phyloP scores from a whole-genome alignment of 2,113 vertebrate genomes.

The human region GRCh38 chr13:97966001-97966500 shows the following conservation, averaged over 20 bases:
- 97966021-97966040: neutral
- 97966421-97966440: neutral
- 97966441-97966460: neutral
- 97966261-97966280: neutral
- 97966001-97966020: too few species aligned
- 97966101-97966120: too few species aligned
- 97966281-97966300: neutral
- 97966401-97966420: neutral
- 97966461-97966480: neutral
- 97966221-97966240: neutral
- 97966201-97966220: constrained; percentile 16
- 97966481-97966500: neutral
- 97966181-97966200: neutral
- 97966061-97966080: neutral
- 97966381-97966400: neutral
- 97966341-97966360: neutral
- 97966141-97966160: neutral
- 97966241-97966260: neutral
- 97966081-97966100: neutral
- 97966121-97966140: too few species aligned
- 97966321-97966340: neutral
- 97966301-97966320: neutral
- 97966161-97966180: neutral
- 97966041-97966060: neutral
- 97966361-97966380: neutral